Evolutionary conservation across 2,113 vertebrate species (phyloP).

Genomic region (Todiramphus chloris): DNA sequence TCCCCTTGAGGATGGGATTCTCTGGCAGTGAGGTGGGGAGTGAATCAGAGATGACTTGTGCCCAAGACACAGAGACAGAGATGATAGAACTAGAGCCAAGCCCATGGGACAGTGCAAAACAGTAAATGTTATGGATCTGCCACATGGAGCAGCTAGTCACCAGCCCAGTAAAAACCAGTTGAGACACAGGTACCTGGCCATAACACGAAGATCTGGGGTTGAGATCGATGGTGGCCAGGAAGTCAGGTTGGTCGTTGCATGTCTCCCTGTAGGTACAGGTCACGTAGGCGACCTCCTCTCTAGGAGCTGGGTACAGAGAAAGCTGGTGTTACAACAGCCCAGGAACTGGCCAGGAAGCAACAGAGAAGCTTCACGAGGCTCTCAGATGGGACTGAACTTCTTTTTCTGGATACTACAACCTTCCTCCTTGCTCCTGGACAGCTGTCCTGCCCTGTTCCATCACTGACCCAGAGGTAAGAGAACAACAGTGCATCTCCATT

Average conservation of each 20-base stretch:
- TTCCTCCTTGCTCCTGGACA: not conserved
- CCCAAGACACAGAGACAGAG: too few relatives aligned
- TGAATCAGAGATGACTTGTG: too few relatives aligned
- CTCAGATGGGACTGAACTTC: fast-evolving
- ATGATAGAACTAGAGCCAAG: too few relatives aligned
- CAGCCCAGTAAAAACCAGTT: fast-evolving
- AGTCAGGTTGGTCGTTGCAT: not conserved
- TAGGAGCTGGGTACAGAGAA: not conserved
- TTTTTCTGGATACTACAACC: fast-evolving
- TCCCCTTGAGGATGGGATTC: too few relatives aligned
- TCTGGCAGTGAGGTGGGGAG: too few relatives aligned
- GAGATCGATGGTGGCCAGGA: constrained; percentile 43
- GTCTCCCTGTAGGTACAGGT: constrained; percentile 18
- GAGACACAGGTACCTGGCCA: not conserved
- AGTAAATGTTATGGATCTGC: too few relatives aligned
- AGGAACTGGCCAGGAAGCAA: fast-evolving
- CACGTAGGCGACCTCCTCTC: constrained; percentile 10
- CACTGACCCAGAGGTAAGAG: not conserved
- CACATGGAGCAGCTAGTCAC: not conserved
- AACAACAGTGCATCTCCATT: not conserved
- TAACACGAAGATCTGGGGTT: not conserved
- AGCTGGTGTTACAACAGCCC: fast-evolving
- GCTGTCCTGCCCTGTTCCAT: not conserved
- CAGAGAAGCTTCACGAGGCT: not conserved
- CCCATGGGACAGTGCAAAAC: too few relatives aligned